Percentiles rank a stretch among this genome's conserved stretches.
Evolutionary conservation across 2,888 invertebrate species (phyloP).

Genomic region (Rhingia campestris): DNA sequence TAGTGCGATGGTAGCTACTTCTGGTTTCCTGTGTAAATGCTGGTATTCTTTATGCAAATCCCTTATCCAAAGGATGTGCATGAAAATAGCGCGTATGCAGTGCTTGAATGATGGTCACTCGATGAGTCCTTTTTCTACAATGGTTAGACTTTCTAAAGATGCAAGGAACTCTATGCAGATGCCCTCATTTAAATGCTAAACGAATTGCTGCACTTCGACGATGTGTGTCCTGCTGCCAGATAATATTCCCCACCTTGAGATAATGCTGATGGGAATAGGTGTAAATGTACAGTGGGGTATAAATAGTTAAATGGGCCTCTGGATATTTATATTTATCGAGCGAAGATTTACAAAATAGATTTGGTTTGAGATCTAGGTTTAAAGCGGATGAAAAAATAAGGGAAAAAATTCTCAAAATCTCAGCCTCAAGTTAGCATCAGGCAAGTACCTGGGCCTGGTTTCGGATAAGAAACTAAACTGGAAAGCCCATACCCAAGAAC

Average conservation of each 20-base stretch:
- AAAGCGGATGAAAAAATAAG: too few relatives aligned
- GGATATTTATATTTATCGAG: neutral
- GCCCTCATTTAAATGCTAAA: constrained; percentile 53
- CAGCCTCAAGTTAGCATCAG: too few relatives aligned
- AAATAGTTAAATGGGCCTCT: neutral
- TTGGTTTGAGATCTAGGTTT: too few relatives aligned
- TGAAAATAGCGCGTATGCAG: neutral
- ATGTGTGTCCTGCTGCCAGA: neutral
- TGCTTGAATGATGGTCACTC: neutral
- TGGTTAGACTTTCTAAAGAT: constrained; percentile 33
- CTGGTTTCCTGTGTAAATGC: constrained; percentile 10
- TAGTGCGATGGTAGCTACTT: neutral
- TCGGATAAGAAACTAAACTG: too few relatives aligned
- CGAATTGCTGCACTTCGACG: constrained; percentile 28
- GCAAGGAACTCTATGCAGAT: constrained; percentile 1
- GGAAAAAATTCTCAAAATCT: too few relatives aligned
- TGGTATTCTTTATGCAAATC: constrained; percentile 62
- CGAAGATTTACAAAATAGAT: neutral
- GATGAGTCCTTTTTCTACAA: constrained; percentile 15
- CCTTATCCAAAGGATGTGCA: neutral
- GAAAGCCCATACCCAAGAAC: too few relatives aligned
- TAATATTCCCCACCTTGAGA: neutral
- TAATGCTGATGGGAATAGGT: neutral
- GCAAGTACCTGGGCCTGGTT: too few relatives aligned
- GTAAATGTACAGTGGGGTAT: constrained; percentile 6